These are phyloP conservation scores for Bombus fervidus DNA, from an alignment of 1,140 invertebrate genomes.

Conservation along the genomic window DNA sequence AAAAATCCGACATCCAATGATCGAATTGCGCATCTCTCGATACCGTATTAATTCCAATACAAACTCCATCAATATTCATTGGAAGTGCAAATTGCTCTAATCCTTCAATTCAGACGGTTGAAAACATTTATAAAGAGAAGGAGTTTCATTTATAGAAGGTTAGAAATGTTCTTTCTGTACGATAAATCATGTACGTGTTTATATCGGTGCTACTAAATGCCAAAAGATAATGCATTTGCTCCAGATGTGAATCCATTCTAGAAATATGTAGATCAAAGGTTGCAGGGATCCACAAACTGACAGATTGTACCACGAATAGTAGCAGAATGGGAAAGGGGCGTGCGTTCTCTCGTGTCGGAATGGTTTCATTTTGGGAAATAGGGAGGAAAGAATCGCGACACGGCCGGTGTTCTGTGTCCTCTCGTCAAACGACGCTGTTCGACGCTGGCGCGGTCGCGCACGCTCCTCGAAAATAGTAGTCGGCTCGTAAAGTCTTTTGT, in stretches of 20 bases:
- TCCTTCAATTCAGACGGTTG: neutral
- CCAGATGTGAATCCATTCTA: neutral
- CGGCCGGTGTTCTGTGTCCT: neutral
- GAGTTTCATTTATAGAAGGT: neutral
- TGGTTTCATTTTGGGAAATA: conserved; percentile 9
- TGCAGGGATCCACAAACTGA: neutral
- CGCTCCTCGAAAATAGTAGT: conserved; percentile 57
- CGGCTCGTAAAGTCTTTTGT: conserved; percentile 59
- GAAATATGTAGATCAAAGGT: conserved; percentile 16
- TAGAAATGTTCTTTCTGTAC: neutral
- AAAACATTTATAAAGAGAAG: neutral
- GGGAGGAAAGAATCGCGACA: conserved; percentile 4
- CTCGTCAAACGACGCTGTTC: conserved; percentile 50
- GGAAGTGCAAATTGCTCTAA: neutral
- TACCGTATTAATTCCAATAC: neutral
- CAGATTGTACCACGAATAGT: conserved; percentile 19
- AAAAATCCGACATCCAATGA: neutral
- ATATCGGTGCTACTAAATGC: neutral
- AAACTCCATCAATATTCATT: conserved; percentile 1
- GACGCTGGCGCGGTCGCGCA: conserved; percentile 28
- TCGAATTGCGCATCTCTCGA: neutral
- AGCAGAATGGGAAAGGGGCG: neutral
- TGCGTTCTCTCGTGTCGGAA: neutral
- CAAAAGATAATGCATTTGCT: neutral
- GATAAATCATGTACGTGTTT: no score